Base-by-base conservation (phyloP, 2,797 vertebrate species). In the Scolopax bukidnonensis region DNA sequence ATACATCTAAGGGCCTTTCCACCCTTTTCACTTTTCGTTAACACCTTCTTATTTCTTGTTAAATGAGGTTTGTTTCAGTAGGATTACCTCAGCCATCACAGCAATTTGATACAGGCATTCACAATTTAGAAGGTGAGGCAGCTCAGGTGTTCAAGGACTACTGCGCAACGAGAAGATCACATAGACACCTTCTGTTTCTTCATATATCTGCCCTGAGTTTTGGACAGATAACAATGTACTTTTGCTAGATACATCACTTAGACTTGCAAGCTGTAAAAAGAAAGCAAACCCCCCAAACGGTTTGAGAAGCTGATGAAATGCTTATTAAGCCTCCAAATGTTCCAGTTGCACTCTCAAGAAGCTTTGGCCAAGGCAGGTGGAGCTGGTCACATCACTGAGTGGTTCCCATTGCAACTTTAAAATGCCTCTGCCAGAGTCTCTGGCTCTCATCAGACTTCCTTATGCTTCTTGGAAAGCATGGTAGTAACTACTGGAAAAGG, bases 121-220 rank as follows among this genome's bases (percentile, higher is more conserved):
- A 73, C 14, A 50, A 4, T 69, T 69, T 73, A 59, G 32, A 75
- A 61, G 20, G 27, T 40, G 64, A 91, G 25, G 16, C 36, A 81
- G 13, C 45, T 74, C 0, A 1, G 21, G n/a, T 21, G 14, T 28
- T 32, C 0, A 1, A 71, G 7, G 19, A 33, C 10, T 83, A 8
- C 12, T 14, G 38, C 33, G 5, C 6, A 60, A 36, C 19, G 88
- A 43, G 19, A 81, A 9, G 16, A 64, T 12, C 19, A 32, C 10
- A 18, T 7, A 50, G 10, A 8, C 9, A 3, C 25, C 40, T 67
- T 74, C 36, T 78, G 16, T 60, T 64, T 56, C 45, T 68, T 78
- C 11, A 21, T 12, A 2, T 17, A n/a, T 43, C 13, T 80, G 6
- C 27, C 43, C 48, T 48, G 27, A 81, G 25, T n/a, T 80, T 78